phyloP scores from a whole-genome alignment of 2,888 invertebrate species.

The Thymelicus sylvestris region DNA sequence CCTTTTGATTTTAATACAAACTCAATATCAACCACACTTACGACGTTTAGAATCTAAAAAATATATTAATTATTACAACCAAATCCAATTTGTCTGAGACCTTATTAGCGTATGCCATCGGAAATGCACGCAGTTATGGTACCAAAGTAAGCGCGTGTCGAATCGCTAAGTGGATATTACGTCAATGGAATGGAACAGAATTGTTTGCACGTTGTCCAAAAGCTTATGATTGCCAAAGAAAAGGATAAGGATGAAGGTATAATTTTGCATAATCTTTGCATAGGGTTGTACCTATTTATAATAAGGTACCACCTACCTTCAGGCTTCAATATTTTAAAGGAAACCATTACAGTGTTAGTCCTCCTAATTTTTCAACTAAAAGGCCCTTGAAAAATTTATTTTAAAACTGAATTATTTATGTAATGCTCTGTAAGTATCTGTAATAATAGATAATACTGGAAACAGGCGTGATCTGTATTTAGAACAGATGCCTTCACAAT shows the following conservation, averaged over 20 bases:
- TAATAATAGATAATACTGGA: neutral
- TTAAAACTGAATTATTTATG: neutral
- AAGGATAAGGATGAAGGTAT: neutral
- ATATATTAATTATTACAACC: constrained; percentile 55
- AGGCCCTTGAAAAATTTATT: neutral
- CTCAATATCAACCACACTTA: neutral
- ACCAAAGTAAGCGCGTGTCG: constrained; percentile 56
- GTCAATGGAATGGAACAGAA: constrained; percentile 52
- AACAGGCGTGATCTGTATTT: neutral
- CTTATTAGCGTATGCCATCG: constrained; percentile 63
- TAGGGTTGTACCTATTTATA: neutral
- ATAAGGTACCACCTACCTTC: no score
- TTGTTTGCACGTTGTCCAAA: constrained; percentile 16
- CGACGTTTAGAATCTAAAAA: constrained; percentile 18
- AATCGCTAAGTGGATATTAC: constrained; percentile 61
- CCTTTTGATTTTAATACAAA: neutral
- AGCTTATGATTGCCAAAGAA: constrained; percentile 5
- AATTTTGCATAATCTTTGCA: neutral
- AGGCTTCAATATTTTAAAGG: no score
- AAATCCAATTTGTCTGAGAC: constrained; percentile 65
- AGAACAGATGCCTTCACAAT: constrained; percentile 27
- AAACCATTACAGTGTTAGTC: no score
- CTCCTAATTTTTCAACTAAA: no score
- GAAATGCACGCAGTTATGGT: constrained; percentile 74
- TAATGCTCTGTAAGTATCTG: neutral